Conservation (phyloP, 2,797 vertebrate genomes). For the Podarcis lilfordi region DNA sequence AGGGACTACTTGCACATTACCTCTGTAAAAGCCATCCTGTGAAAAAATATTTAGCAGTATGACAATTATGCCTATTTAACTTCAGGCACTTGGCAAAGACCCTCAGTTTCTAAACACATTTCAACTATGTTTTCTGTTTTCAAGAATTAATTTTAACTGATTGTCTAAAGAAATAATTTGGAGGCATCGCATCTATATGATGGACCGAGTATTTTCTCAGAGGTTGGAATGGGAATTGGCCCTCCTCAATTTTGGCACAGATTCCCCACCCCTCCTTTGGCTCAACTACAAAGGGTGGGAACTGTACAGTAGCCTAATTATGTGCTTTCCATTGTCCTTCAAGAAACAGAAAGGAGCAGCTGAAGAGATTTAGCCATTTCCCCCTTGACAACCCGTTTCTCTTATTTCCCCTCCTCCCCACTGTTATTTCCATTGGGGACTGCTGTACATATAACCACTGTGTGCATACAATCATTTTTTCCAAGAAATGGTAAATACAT, state of each 20-base stretch:
- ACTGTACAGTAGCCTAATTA: not conserved
- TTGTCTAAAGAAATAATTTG: too few relatives aligned
- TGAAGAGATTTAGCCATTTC: constrained; percentile 61
- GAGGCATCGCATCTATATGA: not conserved
- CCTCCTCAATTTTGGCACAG: not conserved
- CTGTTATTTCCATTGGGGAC: constrained; percentile 31
- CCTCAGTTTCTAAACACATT: too few relatives aligned
- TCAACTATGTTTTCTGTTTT: too few relatives aligned
- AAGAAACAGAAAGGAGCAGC: constrained; percentile 69
- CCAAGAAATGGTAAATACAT: not conserved
- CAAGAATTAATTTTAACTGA: too few relatives aligned
- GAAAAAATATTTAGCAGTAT: too few relatives aligned
- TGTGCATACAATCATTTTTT: not conserved
- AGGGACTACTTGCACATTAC: too few relatives aligned
- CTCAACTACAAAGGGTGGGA: constrained; percentile 28
- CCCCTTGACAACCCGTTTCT: constrained; percentile 40
- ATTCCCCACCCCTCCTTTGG: constrained; percentile 8
- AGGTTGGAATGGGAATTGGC: not conserved
- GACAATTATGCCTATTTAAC: too few relatives aligned
- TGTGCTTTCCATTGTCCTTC: constrained; percentile 39
- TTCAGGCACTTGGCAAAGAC: too few relatives aligned
- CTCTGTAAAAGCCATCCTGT: too few relatives aligned
- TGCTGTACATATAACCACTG: constrained; percentile 40
- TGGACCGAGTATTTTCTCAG: not conserved
- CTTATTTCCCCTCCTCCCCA: constrained; percentile 42